These are phyloP conservation scores for Hypsopygia costalis DNA, from an alignment of 2,888 invertebrate species.

Conservation along the genomic window DNA sequence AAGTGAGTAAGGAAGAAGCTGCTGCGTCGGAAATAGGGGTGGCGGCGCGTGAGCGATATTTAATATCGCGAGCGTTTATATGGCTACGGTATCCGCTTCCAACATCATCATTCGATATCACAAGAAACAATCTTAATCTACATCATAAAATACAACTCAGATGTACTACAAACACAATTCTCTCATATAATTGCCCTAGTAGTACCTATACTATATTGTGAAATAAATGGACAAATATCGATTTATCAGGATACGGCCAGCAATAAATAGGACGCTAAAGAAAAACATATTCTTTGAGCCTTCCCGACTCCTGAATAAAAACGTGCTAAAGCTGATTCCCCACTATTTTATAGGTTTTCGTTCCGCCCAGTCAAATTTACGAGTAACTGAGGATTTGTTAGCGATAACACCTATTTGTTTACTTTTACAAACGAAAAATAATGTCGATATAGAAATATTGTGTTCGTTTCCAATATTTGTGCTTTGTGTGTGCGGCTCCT, in stretches of 20 bases:
- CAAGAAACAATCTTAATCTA: not conserved
- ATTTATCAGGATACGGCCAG: constrained; percentile 2
- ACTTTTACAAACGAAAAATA: not conserved
- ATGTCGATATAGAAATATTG: too few relatives aligned
- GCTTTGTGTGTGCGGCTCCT: too few relatives aligned
- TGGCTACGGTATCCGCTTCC: too few relatives aligned
- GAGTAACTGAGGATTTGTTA: constrained; percentile 16
- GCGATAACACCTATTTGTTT: constrained; percentile 11
- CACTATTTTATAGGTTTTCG: constrained; percentile 14
- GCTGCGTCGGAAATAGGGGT: too few relatives aligned
- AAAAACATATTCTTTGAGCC: constrained; percentile 14
- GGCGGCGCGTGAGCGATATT: too few relatives aligned
- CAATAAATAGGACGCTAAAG: constrained; percentile 10
- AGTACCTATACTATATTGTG: constrained; percentile 3
- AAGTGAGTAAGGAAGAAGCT: too few relatives aligned
- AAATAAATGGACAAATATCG: constrained; percentile 7
- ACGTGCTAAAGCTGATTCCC: constrained; percentile 18
- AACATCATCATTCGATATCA: not conserved
- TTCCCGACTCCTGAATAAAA: constrained; percentile 16
- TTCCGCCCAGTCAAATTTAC: constrained; percentile 21
- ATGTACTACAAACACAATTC: not conserved
- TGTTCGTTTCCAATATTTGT: too few relatives aligned
- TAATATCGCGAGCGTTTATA: too few relatives aligned
- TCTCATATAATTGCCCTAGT: not conserved
- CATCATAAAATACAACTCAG: not conserved